Base-by-base conservation (phyloP, 2,797 vertebrate species). In the Simalia tracyae region DNA sequence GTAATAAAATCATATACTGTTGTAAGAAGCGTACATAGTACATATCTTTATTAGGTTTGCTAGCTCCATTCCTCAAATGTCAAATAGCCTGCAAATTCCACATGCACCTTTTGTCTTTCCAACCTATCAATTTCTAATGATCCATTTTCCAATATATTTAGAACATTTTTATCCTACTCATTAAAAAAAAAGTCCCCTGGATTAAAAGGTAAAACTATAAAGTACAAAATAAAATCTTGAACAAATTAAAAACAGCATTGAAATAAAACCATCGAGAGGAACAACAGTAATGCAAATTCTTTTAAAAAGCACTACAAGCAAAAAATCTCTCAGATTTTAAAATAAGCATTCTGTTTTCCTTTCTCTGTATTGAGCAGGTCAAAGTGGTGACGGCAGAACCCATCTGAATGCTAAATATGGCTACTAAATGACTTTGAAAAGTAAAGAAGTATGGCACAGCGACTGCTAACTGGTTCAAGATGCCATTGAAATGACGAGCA, bases 331-430 rank as follows among this genome's bases (percentile, higher is more conserved):
- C 42, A 24, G 46, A 46, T 81, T 22, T 81, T 46, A 81, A 81
- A 81, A 50, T 60, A 90, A 42, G 8, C 14, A 17, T 42, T 36
- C 54, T 28, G 22, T 46, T 81, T 87, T 19, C 63, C 60, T 57
- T 36, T 42, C 95, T 66, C 64, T 81, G 95, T 95, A 31, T 96
- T 93, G 28, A 19, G 2, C 94, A 99, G 99, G 97, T 97, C 99
- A 99, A 97, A 98, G 97, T 0, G 99, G 99, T 94, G 99, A 99
- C 84, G 99, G 99, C 42, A 98, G 98, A 96, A 99, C 99, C 31
- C 98, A 99, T 96, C 98, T 99, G 36, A 99, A 99, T 93, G 99
- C 99, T 87, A 99, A 99, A 96, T 99, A 98, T 0, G 99, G 99
- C 95, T 99, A 99, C 97, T 99, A 94, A 98, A 91, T 9, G 7